Base-by-base conservation (phyloP, 1,140 invertebrate genomes). In the Ectropis grisescens region DNA sequence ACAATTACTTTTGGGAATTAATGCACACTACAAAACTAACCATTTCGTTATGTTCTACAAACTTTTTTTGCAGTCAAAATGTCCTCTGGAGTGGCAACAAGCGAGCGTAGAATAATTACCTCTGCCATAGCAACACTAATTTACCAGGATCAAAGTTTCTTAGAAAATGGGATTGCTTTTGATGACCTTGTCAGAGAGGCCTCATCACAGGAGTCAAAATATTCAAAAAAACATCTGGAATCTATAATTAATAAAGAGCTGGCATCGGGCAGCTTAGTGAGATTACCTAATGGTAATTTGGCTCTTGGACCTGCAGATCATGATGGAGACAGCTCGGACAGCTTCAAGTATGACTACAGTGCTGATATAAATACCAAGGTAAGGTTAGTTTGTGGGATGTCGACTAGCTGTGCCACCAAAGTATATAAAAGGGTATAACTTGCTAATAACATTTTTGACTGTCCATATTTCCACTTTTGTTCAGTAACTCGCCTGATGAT, bases 51-150 rank as follows among this genome's bases (percentile, higher is more conserved):
- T 19, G 16, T 19, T 19, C 8, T 19, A 19, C 8, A 8, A 19
- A 19, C 16, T 19, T 19, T 37, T 37, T 27, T 62, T 49, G n/a
- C 47, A 80, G 78, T n/a, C n/a, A n/a, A 68, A 56, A 82, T 82
- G 76, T 53, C 60, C 42, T 46, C 56, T 16, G 33, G 59, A 31
- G 50, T 67, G 40, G 66, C 60, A 32, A 60, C 62, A 34, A 68
- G 58, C 55, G 79, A 82, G 41, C 56, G 75, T 38, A 53, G 74
- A 47, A 66, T 90, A 49, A 83, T 91, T 29, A 86, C 87, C 11
- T 86, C 86, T 22, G 88, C 88, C 6, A 86, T 91, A 22, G 85
- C 87, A 10, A 88, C 90, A 50, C 68, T 92, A 14, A 86, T 91
- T 19, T 84, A 89, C 38, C 83, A 87, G 43, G 89, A 91, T 58